Evolutionary conservation across 2,888 invertebrate species (phyloP), one percentile per base, ranked within the genome.

Genomic region (Yponomeuta malinellus): DNA sequence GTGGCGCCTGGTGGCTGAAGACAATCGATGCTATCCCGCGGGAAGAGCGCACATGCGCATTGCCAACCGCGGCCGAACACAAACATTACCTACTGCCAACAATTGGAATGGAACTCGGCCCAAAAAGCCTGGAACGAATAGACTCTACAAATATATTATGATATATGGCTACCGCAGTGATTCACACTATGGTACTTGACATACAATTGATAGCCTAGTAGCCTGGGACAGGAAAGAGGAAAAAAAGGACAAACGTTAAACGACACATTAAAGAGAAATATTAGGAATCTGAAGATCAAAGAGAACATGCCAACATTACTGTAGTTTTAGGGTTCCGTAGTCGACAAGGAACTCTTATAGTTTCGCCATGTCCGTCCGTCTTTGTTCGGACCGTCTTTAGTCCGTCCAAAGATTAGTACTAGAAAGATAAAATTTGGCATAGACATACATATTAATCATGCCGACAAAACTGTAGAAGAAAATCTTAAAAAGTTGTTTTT

Each of bases 21-120:
- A 86, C 85, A 90, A 91, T 91, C 91, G 87, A 92, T 92, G 85
- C 77, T 80, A 85, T 90, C 91, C 90, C 89, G 83, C 80, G 89
- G 90, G 91, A 91, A 86, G 82, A 78, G 81, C 76, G 89, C 90
- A 89, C 91, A 92, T 92, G 91, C 91, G 91, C 91, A 81, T 64
- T 75, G 29, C 48, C 48, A 9, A 5, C 43, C 31, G 59, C 69
- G 12, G n/a, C 63, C 66, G 10, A 69, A 69, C 63, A 43, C 69
- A 69, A 59, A 69, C 69, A 48, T 10, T 15, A 33, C 31, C 31
- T 48, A 10, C 29, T 63, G 69, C 69, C 69, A 69, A 69, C 69
- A 69, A 69, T 63, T 59, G 63, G n/a, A 59, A 15, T 33, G 59
- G 69, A 69, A 29, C 48, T 48, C 48, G 48, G 67, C 15, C 37